Conservation (phyloP, 2,888 invertebrate genomes). For the Tholera decimalis region DNA sequence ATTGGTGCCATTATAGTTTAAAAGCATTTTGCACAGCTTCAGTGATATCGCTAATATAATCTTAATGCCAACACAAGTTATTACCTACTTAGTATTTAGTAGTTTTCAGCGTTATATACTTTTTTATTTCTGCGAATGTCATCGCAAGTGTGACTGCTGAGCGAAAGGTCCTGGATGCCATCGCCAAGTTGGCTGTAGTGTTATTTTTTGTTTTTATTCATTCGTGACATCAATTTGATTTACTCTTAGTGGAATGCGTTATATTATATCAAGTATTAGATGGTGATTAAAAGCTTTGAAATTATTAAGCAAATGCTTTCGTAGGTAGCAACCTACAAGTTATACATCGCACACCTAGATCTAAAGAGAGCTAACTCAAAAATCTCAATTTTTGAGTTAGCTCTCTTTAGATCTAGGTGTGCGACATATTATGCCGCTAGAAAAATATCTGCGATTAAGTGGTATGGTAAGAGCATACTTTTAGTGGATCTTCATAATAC, state of each 20-base stretch:
- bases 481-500: not conserved
- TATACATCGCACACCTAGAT: too few species aligned
- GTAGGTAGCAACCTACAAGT: too few species aligned
- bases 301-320: too few species aligned
- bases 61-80: not conserved
- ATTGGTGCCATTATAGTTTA: not conserved
- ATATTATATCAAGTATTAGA: too few species aligned
- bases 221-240: not conserved
- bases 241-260: too few species aligned
- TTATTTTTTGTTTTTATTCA: not conserved
- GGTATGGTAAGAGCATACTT: not conserved
- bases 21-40: conserved; percentile 5
- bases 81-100: not conserved
- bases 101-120: too few species aligned
- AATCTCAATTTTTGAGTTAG: too few species aligned
- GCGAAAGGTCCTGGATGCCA: not conserved
- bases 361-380: too few species aligned
- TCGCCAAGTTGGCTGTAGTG: not conserved
- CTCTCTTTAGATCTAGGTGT: too few species aligned
- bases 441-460: too few species aligned
- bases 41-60: not conserved
- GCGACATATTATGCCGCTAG: too few species aligned
- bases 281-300: too few species aligned
- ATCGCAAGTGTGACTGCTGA: not conserved
- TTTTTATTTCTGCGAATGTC: not conserved